These are phyloP conservation scores for Ridgeia piscesae DNA, from an alignment of 1,140 invertebrate genomes.

Conservation along the genomic window DNA sequence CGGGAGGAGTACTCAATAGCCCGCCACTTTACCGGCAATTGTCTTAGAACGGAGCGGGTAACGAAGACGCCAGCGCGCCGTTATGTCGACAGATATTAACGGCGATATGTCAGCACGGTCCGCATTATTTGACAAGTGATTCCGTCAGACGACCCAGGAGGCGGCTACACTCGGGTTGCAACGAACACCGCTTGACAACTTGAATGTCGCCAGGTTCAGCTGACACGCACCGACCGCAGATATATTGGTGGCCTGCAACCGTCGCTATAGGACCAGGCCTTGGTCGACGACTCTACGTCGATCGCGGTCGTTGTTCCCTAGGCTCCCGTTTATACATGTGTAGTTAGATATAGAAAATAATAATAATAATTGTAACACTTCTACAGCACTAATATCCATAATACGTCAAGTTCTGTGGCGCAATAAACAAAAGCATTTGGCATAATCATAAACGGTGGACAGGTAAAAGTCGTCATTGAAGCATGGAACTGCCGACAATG, in stretches of 20 bases:
- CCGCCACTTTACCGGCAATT: background rate
- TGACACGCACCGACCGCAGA: background rate
- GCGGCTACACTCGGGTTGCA: background rate
- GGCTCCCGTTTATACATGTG: too few species aligned
- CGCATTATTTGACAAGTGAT: background rate
- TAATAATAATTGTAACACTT: too few species aligned
- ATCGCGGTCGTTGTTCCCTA: background rate
- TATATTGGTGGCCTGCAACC: background rate
- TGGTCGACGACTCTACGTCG: background rate
- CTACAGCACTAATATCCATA: too few species aligned
- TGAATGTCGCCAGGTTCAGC: background rate
- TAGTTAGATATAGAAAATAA: too few species aligned
- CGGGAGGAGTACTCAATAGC: background rate
- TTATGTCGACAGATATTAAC: background rate
- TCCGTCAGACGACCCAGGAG: background rate
- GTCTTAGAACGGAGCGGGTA: background rate
- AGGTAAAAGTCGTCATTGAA: too few species aligned
- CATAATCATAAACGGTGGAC: too few species aligned
- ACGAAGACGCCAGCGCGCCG: background rate
- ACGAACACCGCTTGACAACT: background rate
- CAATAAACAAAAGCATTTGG: too few species aligned
- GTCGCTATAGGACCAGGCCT: background rate
- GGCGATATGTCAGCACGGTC: background rate
- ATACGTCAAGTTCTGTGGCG: too few species aligned
- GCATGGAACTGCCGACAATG: too few species aligned